These are phyloP conservation scores for Pangasius sanitwongsei DNA, from an alignment of 2,797 vertebrate genomes.

Conservation along the genomic window DNA sequence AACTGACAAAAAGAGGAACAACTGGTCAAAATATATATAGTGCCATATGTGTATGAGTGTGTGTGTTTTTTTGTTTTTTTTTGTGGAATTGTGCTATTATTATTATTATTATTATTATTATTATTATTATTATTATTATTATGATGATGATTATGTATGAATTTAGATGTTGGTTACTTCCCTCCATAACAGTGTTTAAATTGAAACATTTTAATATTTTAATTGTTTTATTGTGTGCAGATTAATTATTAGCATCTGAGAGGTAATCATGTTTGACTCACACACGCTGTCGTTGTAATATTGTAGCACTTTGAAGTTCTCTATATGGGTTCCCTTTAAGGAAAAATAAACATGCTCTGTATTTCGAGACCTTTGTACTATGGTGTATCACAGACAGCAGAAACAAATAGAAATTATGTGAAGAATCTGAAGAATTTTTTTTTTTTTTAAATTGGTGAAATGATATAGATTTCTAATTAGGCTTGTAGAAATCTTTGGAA, in stretches of 20 bases:
- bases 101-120: background rate
- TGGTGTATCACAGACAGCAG: constrained; percentile 63
- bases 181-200: background rate
- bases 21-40: background rate
- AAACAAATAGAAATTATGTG: constrained; percentile 66
- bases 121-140: background rate
- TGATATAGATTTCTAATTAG: background rate
- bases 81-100: background rate
- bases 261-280: background rate
- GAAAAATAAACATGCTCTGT: constrained; percentile 42
- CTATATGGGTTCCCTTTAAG: constrained; percentile 26
- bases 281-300: background rate
- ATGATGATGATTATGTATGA: background rate
- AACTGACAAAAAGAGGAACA: constrained; percentile 21
- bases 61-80: background rate
- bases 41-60: constrained; percentile 7
- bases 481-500: background rate
- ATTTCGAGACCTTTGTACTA: constrained; percentile 65
- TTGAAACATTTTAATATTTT: background rate
- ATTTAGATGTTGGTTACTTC: background rate
- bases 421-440: background rate
- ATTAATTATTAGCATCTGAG: constrained; percentile 2
- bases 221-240: background rate
- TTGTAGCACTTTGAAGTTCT: constrained; percentile 28
- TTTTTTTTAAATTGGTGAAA: background rate